Base-by-base conservation (phyloP, 2,113 vertebrate species). In the Pao palembangensis region DNA sequence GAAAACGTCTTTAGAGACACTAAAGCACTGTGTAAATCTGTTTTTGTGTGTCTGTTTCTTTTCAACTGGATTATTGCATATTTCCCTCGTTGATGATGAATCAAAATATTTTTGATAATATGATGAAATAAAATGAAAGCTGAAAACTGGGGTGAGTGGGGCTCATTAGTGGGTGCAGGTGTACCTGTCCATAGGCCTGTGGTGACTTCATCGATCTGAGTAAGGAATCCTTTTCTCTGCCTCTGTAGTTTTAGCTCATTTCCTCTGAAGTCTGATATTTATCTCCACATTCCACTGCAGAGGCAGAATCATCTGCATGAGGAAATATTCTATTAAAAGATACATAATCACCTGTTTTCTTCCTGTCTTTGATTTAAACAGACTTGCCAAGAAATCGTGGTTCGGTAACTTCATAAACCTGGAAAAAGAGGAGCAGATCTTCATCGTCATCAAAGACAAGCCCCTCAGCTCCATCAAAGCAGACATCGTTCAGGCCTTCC, bases 351-450 rank as follows among this genome's bases (percentile, higher is more conserved):
- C 18, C 38, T 38, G 25, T 18, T 11, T 28, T 52, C 2, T 23
- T 55, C 15, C 54, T 41, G 8, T 65, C 10, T 57, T 38, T 16
- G 25, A 10, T 56, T 15, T 5, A 8, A 6, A n/a, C 89, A 99
- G 97, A 90, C 94, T 99, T 90, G 96, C 97, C 93, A 99, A 99
- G 93, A 99, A 98, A 85, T 99, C 97, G 55, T 99, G 97, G 97
- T 99, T 99, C 0, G 97, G 97, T 90, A 99, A 99, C 89, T 99
- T 99, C 86, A 95, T 99, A 91, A 99, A 87, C 87, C 87, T 98
- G 85, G 97, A 99, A 84, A 99, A 99, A 88, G 97, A 99, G 85
- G 97, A 99, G 75, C 96, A 99, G 91, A 95, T 99, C 89, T 99
- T 99, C 42, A 93, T 98, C 66, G 96, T 99, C 75, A 98, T 99